Percentiles rank a stretch among this genome's conserved stretches.
Evolutionary conservation across 2,797 vertebrate genomes (phyloP).

Genomic region (Brachymystax lenok): DNA sequence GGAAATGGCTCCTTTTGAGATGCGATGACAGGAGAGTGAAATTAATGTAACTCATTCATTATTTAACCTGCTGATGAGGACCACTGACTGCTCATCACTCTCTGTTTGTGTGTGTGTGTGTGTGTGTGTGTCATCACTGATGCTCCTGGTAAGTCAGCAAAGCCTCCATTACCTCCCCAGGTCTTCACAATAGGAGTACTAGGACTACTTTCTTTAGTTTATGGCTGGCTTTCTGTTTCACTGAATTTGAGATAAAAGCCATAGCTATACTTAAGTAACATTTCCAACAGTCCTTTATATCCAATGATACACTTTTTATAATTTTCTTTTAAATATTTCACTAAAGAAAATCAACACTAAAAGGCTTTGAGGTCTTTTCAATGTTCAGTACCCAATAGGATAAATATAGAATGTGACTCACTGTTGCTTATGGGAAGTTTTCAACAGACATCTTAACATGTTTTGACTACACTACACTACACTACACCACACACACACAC

Average conservation of each 20-base stretch:
- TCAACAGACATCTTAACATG: neutral
- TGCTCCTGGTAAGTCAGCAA: constrained; percentile 25
- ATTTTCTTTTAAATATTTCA: no score
- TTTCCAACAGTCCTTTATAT: no score
- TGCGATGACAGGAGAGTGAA: constrained; percentile 28
- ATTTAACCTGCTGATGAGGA: constrained; percentile 19
- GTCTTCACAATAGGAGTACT: neutral
- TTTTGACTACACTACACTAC: neutral
- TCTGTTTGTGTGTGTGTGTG: no score
- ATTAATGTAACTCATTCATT: constrained; percentile 47
- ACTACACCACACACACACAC: no score
- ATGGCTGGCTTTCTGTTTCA: neutral
- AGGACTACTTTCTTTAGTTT: neutral
- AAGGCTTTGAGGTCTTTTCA: no score
- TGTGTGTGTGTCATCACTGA: constrained; percentile 9
- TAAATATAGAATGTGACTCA: neutral
- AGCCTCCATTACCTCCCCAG: constrained; percentile 14
- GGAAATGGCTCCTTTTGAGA: constrained; percentile 8
- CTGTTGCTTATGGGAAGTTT: neutral
- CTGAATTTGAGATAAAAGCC: neutral
- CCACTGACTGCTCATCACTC: neutral
- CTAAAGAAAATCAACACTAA: no score
- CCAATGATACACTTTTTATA: no score
- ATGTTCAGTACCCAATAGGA: neutral
- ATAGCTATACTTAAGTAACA: neutral